A percentile compares a stretch with the other conserved stretches of the same genome.
Conservation (phyloP, 2,113 vertebrate genomes). For the Neogale vison region DNA sequence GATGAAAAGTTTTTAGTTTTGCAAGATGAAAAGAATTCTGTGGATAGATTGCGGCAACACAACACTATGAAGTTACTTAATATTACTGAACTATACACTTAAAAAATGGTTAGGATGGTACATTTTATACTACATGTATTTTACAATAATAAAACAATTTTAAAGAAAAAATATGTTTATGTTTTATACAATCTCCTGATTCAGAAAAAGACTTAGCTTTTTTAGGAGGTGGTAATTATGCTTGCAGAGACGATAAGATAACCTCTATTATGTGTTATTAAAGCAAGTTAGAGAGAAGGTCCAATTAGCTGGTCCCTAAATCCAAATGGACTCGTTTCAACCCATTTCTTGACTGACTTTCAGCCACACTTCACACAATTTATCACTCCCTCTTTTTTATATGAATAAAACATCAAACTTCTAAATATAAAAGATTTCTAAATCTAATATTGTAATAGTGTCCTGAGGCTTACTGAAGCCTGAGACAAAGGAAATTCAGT, state of each 20-base stretch:
- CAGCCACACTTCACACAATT: not conserved
- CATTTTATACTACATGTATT: not conserved
- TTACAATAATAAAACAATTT: not conserved
- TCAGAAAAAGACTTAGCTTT: not conserved
- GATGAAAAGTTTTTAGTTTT: constrained; percentile 14
- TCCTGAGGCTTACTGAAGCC: not conserved
- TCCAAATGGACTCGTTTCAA: not conserved
- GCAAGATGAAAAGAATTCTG: not conserved
- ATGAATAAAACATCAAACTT: constrained; percentile 8
- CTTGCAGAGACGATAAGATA: not conserved
- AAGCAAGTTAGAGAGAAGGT: not conserved
- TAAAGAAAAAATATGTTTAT: not conserved
- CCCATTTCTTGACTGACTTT: not conserved
- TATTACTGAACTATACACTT: not conserved
- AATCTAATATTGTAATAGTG: not conserved
- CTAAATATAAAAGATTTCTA: constrained; percentile 1
- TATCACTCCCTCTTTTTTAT: not conserved
- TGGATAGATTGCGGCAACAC: not conserved
- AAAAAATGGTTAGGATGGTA: not conserved
- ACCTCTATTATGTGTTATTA: not conserved
- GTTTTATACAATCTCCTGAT: not conserved
- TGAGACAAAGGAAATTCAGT: not conserved
- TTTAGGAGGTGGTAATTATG: not conserved
- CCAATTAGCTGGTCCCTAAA: not conserved
- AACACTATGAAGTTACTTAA: not conserved